Base-by-base conservation (phyloP, 2,113 vertebrate species). In the Zosterops japonicus region DNA sequence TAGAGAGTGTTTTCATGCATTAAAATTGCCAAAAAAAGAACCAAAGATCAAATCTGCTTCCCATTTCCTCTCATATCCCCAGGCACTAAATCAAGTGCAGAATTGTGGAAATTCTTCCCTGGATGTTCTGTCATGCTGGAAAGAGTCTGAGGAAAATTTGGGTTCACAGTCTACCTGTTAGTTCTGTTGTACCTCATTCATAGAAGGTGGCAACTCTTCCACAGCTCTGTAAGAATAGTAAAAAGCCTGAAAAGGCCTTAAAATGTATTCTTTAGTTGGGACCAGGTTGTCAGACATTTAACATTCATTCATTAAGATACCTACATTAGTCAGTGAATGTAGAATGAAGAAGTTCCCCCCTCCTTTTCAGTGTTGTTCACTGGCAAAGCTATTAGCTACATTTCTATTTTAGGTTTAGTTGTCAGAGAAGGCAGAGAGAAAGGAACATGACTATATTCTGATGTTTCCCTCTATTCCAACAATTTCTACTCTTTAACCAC, bases 1-100 rank as follows among this genome's bases (percentile, higher is more conserved):
- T 21, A 75, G 29, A 55, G 41, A 64, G 25, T 46, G 67, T 83
- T 91, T 79, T 65, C 42, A 69, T 83, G 4, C 71, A 84, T 71
- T 89, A 49, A 93, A 84, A 94, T 44, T 84, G 53, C 46, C 75
- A 84, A 70, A 67, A 74, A 92, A 92, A 92, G 78, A 87, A 78
- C 52, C 16, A 59, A 71, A 89, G 47, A 82, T 96, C 50, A 89
- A 53, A 89, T 61, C 53, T 84, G n/a, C 50, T 84, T 93, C 65
- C 65, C 36, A 61, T 87, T 87, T 84, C 31, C 15, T 57, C 35
- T 83, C 19, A 15, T 39, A 67, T 67, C 77, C 71, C n/a, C 65
- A 89, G 72, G 89, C 70, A 79, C 12, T 90, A 69, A 76, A 76
- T 64, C 57, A 93, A 93, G 18, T 2, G 6, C 14, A 60, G 28